Evolutionary conservation across 2,797 vertebrate genomes (phyloP), one percentile per base, ranked within the genome.

Genomic region (Cygnus olor): DNA sequence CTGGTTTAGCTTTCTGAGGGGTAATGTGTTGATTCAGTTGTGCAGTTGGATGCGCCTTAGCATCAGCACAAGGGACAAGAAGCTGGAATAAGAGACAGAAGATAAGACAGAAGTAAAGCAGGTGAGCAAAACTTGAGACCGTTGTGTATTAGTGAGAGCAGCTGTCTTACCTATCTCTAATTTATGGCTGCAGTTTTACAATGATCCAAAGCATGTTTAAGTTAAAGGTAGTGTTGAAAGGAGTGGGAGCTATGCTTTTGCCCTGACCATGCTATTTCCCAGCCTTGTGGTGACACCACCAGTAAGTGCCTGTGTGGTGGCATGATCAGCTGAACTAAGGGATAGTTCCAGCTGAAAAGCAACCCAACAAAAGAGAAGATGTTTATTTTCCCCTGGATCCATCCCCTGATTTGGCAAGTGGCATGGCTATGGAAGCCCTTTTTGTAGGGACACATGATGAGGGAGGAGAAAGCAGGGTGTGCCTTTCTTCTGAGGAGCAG

Each of bases 401-500:
- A 0, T 83, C 85, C 45, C 63, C 63, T 42, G 27, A 6, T 79
- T 86, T 91, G 66, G 36, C 51, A 24, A 32, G 15, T 54, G 28
- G 38, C 53, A 42, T 40, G 28, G n/a, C 70, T 84, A 18, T 57
- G 18, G n/a, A 45, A 88, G 58, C 45, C 58, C 64, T 86, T 11
- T 90, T 86, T 0, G 0, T 24, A 66, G 47, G 38, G 27, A 86
- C 53, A 45, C 36, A 25, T 54, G 44, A 77, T 25, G 27, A 73
- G n/a, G 86, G 78, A 89, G 89, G 40, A 92, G 83, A 58, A 91
- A 61, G 81, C 92, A 91, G 77, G 88, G 73, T 93, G 70, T 61
- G 20, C 51, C 80, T 94, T 74, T 8, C 5, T 79, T 93, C 63
- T 88, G 91, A 85, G 65, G 77, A 84, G 58, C 34, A 88, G 63